Percentiles rank a stretch among this genome's conserved stretches.
phyloP scores from a whole-genome alignment of 2,113 vertebrate species.

The Aptenodytes forsteri region DNA sequence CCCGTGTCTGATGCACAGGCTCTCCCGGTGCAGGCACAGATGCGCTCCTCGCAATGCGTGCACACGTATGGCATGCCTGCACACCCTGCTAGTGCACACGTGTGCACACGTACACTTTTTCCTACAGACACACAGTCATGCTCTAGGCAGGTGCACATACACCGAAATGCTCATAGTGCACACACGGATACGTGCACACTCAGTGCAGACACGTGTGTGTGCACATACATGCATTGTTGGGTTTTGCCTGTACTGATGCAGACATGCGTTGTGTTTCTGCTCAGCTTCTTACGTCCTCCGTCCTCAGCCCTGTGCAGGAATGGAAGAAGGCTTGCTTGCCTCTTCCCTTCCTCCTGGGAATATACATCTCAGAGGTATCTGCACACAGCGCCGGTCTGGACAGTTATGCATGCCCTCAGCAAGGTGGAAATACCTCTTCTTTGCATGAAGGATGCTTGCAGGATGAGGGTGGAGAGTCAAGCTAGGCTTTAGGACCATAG shows the following conservation, averaged over 20 bases:
- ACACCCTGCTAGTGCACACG: background rate
- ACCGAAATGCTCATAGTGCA: accelerated
- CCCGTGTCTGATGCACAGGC: background rate
- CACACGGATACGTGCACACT: accelerated
- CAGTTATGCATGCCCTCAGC: background rate
- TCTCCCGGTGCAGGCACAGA: accelerated
- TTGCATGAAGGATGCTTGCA: background rate
- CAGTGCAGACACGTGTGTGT: background rate
- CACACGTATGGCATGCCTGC: accelerated
- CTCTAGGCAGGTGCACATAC: background rate
- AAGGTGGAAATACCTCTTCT: background rate
- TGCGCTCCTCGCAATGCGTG: accelerated
- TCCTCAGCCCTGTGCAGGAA: background rate
- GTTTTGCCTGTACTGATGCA: background rate
- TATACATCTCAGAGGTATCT: background rate
- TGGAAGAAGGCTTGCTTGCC: background rate
- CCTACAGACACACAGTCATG: accelerated
- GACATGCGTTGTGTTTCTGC: background rate
- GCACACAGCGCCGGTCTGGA: accelerated
- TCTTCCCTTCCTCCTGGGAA: background rate
- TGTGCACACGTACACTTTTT: accelerated
- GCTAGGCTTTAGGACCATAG: background rate
- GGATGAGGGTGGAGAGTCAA: background rate
- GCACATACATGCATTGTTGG: accelerated
- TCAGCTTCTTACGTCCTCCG: background rate